These are phyloP conservation scores for Sus scrofa DNA, from an alignment of 2,113 vertebrate genomes.

Conservation along the genomic window T2T-Sscrofa CM000820.6:142938501-142939000, in stretches of 20 bases:
- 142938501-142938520: background rate
- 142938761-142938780: background rate
- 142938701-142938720: background rate
- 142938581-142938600: background rate
- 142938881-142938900: background rate
- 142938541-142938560: background rate
- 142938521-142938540: background rate
- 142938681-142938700: background rate
- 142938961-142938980: background rate
- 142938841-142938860: background rate
- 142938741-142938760: background rate
- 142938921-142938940: background rate
- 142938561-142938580: background rate
- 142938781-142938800: background rate
- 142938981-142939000: background rate
- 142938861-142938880: background rate
- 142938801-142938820: background rate
- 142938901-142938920: background rate
- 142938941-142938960: background rate
- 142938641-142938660: no score
- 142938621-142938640: no score
- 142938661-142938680: background rate
- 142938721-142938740: background rate
- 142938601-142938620: no score
- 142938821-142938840: background rate